Evolutionary conservation across 2,797 vertebrate species (phyloP).

Genomic region (Enteromius trimaculatus): DNA sequence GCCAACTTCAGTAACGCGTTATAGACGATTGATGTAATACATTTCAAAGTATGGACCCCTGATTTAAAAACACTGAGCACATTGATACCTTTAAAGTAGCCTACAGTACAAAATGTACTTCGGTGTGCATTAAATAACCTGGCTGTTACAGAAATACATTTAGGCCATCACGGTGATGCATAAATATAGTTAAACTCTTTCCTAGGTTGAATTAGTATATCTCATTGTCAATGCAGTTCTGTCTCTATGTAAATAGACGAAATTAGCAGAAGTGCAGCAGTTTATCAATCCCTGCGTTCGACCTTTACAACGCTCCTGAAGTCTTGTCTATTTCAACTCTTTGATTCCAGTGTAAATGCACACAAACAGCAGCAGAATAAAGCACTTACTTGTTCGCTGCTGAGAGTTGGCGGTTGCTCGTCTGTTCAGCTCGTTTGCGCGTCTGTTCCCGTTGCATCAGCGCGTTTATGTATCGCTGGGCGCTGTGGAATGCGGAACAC

Average conservation of each 20-base stretch:
- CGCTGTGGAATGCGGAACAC: slow-evolving; percentile 92
- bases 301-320: not conserved
- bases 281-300: not conserved
- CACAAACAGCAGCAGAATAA: not conserved
- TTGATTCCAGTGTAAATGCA: not conserved
- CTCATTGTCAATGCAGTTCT: not conserved
- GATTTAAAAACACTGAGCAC: not conserved
- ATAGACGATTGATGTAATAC: too few relatives aligned
- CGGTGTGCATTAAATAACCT: not conserved
- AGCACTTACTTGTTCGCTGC: slow-evolving; percentile 48
- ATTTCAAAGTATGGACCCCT: not conserved
- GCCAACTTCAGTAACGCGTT: not conserved
- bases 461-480: slow-evolving; percentile 88
- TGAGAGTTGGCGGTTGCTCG: not conserved
- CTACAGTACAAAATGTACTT: slow-evolving; percentile 11
- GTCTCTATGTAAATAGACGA: not conserved
- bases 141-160: not conserved
- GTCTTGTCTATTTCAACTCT: not conserved
- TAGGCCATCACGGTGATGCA: not conserved
- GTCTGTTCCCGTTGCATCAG: slow-evolving; percentile 89
- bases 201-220: not conserved
- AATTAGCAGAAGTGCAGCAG: not conserved
- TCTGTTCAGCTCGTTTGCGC: slow-evolving; percentile 38
- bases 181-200: not conserved
- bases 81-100: not conserved